Percentiles rank a stretch among this genome's conserved stretches.
Evolutionary conservation across 2,797 vertebrate species (phyloP).

Genomic region (Peromyscus aztecus): DNA sequence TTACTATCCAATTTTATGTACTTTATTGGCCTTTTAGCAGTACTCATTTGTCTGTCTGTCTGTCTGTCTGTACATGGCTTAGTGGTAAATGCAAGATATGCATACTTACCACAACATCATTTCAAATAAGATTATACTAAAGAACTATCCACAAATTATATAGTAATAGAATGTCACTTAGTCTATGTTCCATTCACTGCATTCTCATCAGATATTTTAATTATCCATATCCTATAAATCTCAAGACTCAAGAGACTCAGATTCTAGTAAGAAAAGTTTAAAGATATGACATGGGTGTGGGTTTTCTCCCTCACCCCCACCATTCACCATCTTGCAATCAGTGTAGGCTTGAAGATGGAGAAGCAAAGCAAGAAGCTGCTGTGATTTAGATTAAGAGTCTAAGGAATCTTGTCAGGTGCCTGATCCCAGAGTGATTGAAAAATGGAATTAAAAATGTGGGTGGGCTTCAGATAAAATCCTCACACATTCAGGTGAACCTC

Average conservation of each 20-base stretch:
- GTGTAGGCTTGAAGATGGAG: neutral
- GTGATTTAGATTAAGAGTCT: neutral
- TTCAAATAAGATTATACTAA: neutral
- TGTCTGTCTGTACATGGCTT: neutral
- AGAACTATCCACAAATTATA: neutral
- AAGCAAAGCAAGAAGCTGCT: neutral
- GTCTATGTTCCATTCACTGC: neutral
- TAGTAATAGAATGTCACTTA: conserved; percentile 9
- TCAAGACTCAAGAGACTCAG: neutral
- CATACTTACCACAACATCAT: neutral
- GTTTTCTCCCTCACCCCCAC: neutral
- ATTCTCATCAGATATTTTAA: neutral
- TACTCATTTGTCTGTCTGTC: neutral
- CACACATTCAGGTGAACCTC: neutral
- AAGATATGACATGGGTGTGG: neutral
- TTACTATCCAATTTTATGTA: neutral
- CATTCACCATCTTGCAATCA: neutral
- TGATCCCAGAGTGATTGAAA: conserved; percentile 14
- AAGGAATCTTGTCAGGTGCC: conserved; percentile 19
- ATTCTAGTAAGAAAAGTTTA: neutral
- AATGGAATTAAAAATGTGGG: neutral
- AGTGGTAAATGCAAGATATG: neutral
- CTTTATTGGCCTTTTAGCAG: neutral
- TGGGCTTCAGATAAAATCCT: conserved; percentile 4
- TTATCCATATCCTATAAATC: neutral